A percentile compares a stretch with the other conserved stretches of the same genome.
Conservation (phyloP, 2,797 vertebrate genomes). For the Sebastes variabilis region DNA sequence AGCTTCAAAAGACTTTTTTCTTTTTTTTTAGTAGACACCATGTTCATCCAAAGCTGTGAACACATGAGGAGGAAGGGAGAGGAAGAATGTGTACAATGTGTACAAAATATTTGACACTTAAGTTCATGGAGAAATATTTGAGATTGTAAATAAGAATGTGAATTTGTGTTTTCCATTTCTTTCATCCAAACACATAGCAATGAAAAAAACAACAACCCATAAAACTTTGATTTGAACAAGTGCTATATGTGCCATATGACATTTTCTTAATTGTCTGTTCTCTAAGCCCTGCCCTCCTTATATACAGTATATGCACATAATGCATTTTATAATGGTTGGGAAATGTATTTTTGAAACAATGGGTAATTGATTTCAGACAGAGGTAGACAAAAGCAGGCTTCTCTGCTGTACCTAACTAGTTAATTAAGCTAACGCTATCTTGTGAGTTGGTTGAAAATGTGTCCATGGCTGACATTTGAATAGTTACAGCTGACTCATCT, state of each 20-base stretch:
- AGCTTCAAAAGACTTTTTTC: slow-evolving; percentile 8
- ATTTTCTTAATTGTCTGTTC: background rate
- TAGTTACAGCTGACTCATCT: background rate
- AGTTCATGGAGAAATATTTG: background rate
- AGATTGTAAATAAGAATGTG: background rate
- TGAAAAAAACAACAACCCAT: no score
- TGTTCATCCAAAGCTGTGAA: background rate
- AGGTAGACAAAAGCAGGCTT: background rate
- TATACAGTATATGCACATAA: background rate
- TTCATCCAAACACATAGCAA: background rate
- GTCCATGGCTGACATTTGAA: background rate
- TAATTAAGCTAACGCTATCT: background rate
- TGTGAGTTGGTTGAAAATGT: background rate
- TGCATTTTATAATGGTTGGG: background rate
- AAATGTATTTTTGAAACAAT: background rate
- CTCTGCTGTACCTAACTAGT: background rate
- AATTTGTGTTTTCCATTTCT: background rate
- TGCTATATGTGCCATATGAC: background rate
- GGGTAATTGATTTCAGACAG: background rate
- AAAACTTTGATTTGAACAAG: background rate
- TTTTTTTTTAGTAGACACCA: background rate
- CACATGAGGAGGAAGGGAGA: background rate
- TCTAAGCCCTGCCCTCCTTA: background rate
- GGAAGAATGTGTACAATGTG: background rate
- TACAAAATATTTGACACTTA: no score